Evolutionary conservation across 2,888 invertebrate genomes (phyloP).

Genomic region (Pharmacophagus antenor): DNA sequence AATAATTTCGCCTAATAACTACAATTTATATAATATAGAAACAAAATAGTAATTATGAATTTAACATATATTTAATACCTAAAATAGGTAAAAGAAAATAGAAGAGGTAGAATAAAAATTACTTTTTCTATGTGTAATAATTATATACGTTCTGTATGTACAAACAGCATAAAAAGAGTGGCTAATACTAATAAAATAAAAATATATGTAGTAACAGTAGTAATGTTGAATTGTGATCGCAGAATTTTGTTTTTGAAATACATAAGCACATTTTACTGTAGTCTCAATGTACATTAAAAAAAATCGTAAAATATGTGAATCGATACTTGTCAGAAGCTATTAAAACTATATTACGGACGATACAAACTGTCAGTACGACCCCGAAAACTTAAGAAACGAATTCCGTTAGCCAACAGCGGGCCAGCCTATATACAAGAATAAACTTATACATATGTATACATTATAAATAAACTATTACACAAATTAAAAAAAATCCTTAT

Average conservation of each 20-base stretch:
- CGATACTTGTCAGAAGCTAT: conserved; percentile 28
- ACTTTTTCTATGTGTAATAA: too few species aligned
- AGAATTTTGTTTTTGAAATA: neutral
- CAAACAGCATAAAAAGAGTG: neutral
- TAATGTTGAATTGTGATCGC: neutral
- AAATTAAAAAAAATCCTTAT: neutral
- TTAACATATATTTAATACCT: neutral
- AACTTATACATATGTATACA: conserved; percentile 53
- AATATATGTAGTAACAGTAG: neutral
- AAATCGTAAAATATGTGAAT: conserved; percentile 39
- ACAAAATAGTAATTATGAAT: neutral
- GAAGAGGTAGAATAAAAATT: too few species aligned
- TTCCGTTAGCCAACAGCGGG: conserved; percentile 52
- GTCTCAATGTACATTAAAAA: neutral
- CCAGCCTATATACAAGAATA: conserved; percentile 49
- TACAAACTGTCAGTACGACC: conserved; percentile 47
- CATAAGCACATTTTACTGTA: neutral
- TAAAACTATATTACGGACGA: conserved; percentile 43
- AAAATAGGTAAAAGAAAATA: too few species aligned
- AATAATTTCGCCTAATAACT: too few species aligned
- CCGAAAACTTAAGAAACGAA: conserved; percentile 51
- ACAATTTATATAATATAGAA: neutral
- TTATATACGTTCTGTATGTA: too few species aligned
- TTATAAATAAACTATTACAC: conserved; percentile 19
- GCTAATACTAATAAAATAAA: neutral